Evolutionary conservation across 2,888 invertebrate species (phyloP), one percentile per base, ranked within the genome.

Genomic region (Lasius platythorax): DNA sequence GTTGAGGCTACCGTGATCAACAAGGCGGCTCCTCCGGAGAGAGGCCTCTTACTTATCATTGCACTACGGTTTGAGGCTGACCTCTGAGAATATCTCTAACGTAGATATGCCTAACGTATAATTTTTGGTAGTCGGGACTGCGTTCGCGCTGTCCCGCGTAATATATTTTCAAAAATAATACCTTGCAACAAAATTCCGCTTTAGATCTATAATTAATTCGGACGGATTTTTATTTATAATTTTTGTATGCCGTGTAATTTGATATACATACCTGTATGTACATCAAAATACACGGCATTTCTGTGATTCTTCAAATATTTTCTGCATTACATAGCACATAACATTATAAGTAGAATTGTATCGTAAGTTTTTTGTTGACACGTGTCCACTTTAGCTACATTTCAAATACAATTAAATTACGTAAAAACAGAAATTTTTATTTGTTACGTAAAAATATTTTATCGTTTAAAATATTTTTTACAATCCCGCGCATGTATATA

Each of bases 1-100:
- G 95, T 95, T 95, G 95, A 95, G 95, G 94, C 91, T 93, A 95
- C 95, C 95, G 94, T 95, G 96, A 96, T 96, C 96, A 95, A 61
- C 87, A 92, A 92, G 92, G 92, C 92, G 92, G 91, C 93, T 93
- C 91, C 92, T 92, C 91, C 93, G 92, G 92, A 92, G 30, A n/a
- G 86, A 84, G 78, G 74, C 78, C 81, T 70, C 83, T 86, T 50
- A 33, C 30, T 0, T 23, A 53, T 84, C 85, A 88, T 87, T 86
- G 87, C 88, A 88, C 87, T 84, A 67, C 95, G 95, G 95, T 94
- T 92, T n/a, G 8, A 94, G 95, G 96, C 94, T 96, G 95, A 96
- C 95, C 95, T 95, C 95, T 96, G 96, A 94, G 92, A 93, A 93
- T 93, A 92, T 93, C 91, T 92, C 95, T 95, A 95, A 95, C 94